A percentile compares a stretch with the other conserved stretches of the same genome.
Evolutionary conservation across 2,113 vertebrate species (phyloP).

Genomic region (Dinomys branickii): DNA sequence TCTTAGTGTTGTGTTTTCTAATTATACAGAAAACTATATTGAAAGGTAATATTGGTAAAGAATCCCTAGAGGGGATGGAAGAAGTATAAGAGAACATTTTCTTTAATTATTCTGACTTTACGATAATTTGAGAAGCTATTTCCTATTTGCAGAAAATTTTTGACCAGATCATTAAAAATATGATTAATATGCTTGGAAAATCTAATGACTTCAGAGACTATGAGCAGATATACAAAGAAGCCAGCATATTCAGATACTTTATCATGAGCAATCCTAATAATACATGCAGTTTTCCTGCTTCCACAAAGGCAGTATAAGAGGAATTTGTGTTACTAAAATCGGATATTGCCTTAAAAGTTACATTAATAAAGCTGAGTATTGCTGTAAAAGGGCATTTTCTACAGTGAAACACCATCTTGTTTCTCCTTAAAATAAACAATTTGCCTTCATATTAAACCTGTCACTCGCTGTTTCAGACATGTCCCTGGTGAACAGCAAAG

Average conservation of each 20-base stretch:
- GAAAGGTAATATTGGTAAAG: background rate
- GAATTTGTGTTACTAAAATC: background rate
- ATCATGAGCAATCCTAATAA: too few species aligned
- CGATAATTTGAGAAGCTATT: background rate
- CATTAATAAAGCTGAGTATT: background rate
- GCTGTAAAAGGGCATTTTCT: background rate
- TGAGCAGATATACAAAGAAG: background rate
- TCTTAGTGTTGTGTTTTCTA: background rate
- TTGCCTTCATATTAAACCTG: background rate
- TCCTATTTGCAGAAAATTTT: background rate
- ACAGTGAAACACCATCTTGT: background rate
- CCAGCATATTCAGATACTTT: too few species aligned
- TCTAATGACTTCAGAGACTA: background rate
- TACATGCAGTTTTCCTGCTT: background rate
- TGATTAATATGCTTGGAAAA: background rate
- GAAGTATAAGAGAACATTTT: background rate
- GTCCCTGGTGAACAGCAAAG: too few species aligned
- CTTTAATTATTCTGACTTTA: slow-evolving; percentile 5
- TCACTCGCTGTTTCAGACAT: too few species aligned
- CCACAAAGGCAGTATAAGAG: background rate
- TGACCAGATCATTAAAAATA: background rate
- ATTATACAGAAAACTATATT: background rate
- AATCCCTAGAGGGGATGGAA: background rate
- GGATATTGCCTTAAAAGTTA: background rate
- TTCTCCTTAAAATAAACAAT: background rate